Conservation (phyloP, 2,113 vertebrate species). For the Scophthalmus maximus region DNA sequence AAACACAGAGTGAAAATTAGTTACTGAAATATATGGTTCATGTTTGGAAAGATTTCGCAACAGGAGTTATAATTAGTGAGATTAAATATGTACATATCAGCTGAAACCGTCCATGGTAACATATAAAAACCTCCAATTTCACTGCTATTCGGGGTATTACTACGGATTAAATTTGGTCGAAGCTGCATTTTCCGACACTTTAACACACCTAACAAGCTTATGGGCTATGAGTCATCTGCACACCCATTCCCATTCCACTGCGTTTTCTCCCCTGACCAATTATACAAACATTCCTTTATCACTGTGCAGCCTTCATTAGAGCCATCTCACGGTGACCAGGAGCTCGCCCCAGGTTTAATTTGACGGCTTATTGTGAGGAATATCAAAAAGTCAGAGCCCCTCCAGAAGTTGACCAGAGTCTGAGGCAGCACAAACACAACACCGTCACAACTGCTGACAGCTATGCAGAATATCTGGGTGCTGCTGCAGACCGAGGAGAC, state of each 20-base stretch:
- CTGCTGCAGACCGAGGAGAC: conserved; percentile 62
- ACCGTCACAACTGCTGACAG: conserved; percentile 70
- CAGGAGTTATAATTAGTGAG: background rate
- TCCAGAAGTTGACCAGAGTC: conserved; percentile 61
- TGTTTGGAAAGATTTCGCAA: background rate
- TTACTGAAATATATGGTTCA: conserved; percentile 14
- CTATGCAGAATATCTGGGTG: conserved; percentile 70
- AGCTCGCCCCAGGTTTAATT: conserved; percentile 57
- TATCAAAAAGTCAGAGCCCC: conserved; percentile 70
- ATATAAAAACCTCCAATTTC: conserved; percentile 25
- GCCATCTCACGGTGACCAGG: conserved; percentile 48
- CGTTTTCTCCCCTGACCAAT: conserved; percentile 59
- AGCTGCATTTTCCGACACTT: conserved; percentile 62
- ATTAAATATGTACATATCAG: conserved; percentile 15
- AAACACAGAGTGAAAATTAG: conserved; percentile 33
- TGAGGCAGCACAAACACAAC: conserved; percentile 66
- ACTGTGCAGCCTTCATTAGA: conserved; percentile 61
- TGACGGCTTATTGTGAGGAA: conserved; percentile 68
- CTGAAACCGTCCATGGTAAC: conserved; percentile 19
- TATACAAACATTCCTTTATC: conserved; percentile 59
- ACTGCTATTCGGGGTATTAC: conserved; percentile 12
- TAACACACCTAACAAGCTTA: conserved; percentile 69
- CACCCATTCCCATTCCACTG: conserved; percentile 52
- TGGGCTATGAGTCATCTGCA: conserved; percentile 67
- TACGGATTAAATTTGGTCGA: conserved; percentile 39